These are phyloP conservation scores for Sebastes miniatus DNA, from an alignment of 2,797 vertebrate genomes.

Conservation along the genomic window DNA sequence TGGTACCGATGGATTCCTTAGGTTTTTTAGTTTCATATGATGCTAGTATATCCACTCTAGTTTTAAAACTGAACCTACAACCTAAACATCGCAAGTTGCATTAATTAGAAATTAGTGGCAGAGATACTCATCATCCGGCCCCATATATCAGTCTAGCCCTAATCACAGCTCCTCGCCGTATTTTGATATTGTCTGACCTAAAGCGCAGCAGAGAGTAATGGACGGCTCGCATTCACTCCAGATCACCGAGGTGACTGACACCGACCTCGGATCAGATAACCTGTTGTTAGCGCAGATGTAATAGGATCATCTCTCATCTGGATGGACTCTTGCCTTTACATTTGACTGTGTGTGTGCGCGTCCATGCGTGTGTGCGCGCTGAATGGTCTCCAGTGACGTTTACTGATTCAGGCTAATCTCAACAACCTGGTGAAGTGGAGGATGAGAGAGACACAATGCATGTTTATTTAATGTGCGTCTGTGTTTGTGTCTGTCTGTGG, in stretches of 20 bases:
- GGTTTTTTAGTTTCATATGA: too few relatives aligned
- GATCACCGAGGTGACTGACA: slow-evolving; percentile 44
- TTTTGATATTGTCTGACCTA: slow-evolving; percentile 41
- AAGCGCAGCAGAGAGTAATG: slow-evolving; percentile 34
- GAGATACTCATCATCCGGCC: background rate
- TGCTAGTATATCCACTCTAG: too few relatives aligned
- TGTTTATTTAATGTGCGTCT: slow-evolving; percentile 44
- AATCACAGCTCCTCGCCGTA: background rate
- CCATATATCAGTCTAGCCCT: slow-evolving; percentile 8
- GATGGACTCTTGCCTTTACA: slow-evolving; percentile 44
- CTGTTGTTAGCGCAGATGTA: slow-evolving; percentile 46
- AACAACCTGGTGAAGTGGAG: slow-evolving; percentile 10
- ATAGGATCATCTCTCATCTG: slow-evolving; percentile 58
- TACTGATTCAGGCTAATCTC: slow-evolving; percentile 38
- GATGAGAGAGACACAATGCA: slow-evolving; percentile 24
- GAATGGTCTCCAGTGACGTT: slow-evolving; percentile 36
- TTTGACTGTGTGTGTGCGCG: slow-evolving; percentile 28
- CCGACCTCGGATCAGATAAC: slow-evolving; percentile 64
- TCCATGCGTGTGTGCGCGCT: background rate
- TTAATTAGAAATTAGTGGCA: background rate
- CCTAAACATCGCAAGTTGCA: too few relatives aligned
- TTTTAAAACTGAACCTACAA: too few relatives aligned
- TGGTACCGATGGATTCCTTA: too few relatives aligned
- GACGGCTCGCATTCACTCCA: slow-evolving; percentile 47
- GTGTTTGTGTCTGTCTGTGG: slow-evolving; percentile 25